A percentile compares a stretch with the other conserved stretches of the same genome.
Conservation (phyloP, 2,797 vertebrate genomes). For the Typhlichthys eigenmanni region DNA sequence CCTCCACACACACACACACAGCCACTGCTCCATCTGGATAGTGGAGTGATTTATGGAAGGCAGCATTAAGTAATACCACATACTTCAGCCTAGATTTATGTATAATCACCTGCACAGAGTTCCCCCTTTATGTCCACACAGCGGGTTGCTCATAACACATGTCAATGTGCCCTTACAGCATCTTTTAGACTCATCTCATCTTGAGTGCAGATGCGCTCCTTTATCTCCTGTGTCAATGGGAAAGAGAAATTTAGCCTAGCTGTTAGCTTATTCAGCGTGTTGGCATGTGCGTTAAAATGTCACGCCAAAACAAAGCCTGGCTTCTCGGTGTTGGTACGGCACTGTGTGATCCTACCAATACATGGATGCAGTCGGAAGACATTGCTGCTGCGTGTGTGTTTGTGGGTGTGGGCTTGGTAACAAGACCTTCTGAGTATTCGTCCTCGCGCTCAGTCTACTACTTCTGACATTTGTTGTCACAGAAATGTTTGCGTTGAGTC, state of each 20-base stretch:
- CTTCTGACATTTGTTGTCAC: not conserved
- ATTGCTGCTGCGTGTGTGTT: not conserved
- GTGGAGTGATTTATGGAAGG: constrained; percentile 75
- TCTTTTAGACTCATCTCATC: not conserved
- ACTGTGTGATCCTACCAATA: too few relatives aligned
- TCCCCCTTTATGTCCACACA: constrained; percentile 15
- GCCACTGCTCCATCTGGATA: constrained; percentile 68
- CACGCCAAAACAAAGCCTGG: too few relatives aligned
- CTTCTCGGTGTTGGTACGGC: too few relatives aligned
- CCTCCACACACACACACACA: constrained; percentile 48
- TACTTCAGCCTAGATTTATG: constrained; percentile 50
- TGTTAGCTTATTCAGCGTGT: too few relatives aligned
- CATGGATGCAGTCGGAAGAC: not conserved
- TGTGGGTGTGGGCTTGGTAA: not conserved
- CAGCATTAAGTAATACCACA: constrained; percentile 68
- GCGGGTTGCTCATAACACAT: not conserved
- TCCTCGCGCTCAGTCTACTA: constrained; percentile 7
- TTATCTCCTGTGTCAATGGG: not conserved
- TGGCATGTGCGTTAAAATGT: too few relatives aligned
- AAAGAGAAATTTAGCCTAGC: too few relatives aligned
- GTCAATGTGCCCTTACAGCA: not conserved
- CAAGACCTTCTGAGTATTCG: not conserved
- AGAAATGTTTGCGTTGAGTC: too few relatives aligned
- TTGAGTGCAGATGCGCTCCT: not conserved
- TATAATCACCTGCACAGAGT: constrained; percentile 50